A percentile compares a stretch with the other conserved stretches of the same genome.
Evolutionary conservation across 2,888 invertebrate species (phyloP).

Genomic region (Cyclophora albipunctata): DNA sequence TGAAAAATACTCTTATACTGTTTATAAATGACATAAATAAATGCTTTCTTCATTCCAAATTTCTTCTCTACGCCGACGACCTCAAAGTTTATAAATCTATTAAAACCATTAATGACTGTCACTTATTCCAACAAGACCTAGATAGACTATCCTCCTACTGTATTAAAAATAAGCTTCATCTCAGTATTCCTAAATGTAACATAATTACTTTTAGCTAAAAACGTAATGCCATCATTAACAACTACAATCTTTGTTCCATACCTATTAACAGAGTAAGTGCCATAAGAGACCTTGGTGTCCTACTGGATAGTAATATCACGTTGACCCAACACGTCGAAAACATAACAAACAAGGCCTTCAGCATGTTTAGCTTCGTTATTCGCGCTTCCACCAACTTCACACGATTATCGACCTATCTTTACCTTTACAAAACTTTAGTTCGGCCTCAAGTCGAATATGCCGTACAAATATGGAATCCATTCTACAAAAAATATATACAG

Average conservation of each 20-base stretch:
- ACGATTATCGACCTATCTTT: background rate
- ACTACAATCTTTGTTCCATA: too few species aligned
- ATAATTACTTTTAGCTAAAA: background rate
- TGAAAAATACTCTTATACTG: too few species aligned
- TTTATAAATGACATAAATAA: too few species aligned
- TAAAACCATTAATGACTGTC: too few species aligned
- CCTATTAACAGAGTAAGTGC: too few species aligned
- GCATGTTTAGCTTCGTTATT: too few species aligned
- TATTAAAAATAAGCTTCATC: constrained; percentile 1
- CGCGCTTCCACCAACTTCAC: background rate
- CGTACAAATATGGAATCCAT: constrained; percentile 9
- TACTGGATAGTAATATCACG: background rate
- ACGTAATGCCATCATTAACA: too few species aligned
- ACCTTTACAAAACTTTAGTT: constrained; percentile 2
- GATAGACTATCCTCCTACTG: background rate
- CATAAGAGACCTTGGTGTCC: too few species aligned
- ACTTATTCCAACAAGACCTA: too few species aligned
- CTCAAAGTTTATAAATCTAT: constrained; percentile 1
- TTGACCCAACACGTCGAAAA: constrained; percentile 1
- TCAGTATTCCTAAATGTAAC: constrained; percentile 4
- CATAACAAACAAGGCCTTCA: background rate
- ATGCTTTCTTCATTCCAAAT: background rate
- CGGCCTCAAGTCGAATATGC: constrained; percentile 18
- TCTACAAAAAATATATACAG: constrained; percentile 9
- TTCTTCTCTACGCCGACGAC: constrained; percentile 6